These are phyloP conservation scores for Probosciger aterrimus DNA, from an alignment of 2,113 vertebrate genomes.

Conservation along the genomic window DNA sequence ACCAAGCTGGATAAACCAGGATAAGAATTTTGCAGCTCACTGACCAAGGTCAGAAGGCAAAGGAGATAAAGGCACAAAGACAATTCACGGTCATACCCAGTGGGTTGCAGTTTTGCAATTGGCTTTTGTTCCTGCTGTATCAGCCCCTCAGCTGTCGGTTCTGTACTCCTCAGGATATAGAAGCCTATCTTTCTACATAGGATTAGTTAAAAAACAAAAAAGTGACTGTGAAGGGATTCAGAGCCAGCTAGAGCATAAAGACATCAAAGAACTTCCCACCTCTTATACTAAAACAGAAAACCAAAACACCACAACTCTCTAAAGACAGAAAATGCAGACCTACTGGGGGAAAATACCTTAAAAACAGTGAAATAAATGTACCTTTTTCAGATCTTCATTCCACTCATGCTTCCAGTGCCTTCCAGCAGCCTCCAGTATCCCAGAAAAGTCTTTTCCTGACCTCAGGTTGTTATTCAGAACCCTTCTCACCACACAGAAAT, in stretches of 20 bases:
- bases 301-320: not conserved
- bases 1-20: too few relatives aligned
- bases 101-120: accelerated
- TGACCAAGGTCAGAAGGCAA: not conserved
- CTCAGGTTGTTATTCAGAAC: accelerated
- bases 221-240: not conserved
- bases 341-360: accelerated
- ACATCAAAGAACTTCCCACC: not conserved
- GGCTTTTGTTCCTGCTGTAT: not conserved
- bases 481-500: accelerated
- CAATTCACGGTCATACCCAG: accelerated
- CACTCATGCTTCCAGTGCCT: not conserved
- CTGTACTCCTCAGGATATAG: not conserved
- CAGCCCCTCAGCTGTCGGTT: not conserved
- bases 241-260: not conserved
- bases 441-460: not conserved
- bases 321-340: accelerated
- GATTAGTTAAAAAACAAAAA: not conserved
- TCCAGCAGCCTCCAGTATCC: not conserved
- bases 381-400: not conserved
- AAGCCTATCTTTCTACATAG: accelerated
- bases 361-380: accelerated
- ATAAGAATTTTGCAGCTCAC: not conserved
- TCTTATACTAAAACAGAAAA: not conserved
- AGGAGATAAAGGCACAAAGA: not conserved